phyloP scores from a whole-genome alignment of 1,140 invertebrate species.

The Thaumatotibia leucotreta region DNA sequence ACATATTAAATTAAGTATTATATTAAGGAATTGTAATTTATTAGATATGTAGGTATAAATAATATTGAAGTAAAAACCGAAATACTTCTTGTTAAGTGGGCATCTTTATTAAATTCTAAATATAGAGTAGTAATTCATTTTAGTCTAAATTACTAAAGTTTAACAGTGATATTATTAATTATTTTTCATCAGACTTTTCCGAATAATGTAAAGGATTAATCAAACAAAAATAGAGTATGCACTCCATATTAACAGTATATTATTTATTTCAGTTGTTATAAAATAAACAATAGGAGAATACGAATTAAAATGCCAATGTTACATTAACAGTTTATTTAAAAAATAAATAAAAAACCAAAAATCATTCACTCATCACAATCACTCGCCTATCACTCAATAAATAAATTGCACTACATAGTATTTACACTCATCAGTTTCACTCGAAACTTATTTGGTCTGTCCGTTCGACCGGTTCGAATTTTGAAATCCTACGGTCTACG shows the following conservation, averaged over 20 bases:
- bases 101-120: too few relatives aligned
- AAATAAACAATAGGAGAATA: neutral
- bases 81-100: too few relatives aligned
- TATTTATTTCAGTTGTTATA: neutral
- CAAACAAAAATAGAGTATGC: neutral
- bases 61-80: too few relatives aligned
- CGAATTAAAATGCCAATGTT: constrained; percentile 33
- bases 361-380: constrained; percentile 62
- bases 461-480: too few relatives aligned
- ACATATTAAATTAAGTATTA: too few relatives aligned
- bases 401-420: constrained; percentile 67
- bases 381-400: constrained; percentile 58
- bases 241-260: neutral
- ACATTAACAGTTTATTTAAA: constrained; percentile 58
- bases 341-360: constrained; percentile 65
- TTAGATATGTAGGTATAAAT: too few relatives aligned
- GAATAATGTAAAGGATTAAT: neutral
- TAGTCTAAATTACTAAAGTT: too few relatives aligned
- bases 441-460: constrained; percentile 68
- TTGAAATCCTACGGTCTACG: too few relatives aligned
- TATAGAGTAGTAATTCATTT: too few relatives aligned
- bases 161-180: too few relatives aligned
- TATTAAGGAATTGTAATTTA: too few relatives aligned
- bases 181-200: too few relatives aligned
- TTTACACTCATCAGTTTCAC: constrained; percentile 64